Conservation (phyloP, 2,888 invertebrate species). For the Cheilosia soror region DNA sequence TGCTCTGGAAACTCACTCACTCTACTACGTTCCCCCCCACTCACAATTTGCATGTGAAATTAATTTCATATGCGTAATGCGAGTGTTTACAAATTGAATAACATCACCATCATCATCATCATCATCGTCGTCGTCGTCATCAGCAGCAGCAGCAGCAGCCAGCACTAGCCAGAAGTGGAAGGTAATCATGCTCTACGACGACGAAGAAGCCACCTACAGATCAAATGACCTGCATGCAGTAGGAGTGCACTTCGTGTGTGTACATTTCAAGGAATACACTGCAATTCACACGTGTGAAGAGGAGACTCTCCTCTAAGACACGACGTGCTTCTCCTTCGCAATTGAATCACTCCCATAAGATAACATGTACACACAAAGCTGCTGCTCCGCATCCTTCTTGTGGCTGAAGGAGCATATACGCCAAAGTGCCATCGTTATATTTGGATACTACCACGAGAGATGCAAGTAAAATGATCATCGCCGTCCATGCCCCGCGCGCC, state of each 20-base stretch:
- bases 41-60: slow-evolving; percentile 69
- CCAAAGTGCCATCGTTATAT: slow-evolving; percentile 56
- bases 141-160: not conserved
- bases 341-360: slow-evolving; percentile 53
- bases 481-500: not conserved
- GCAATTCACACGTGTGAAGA: slow-evolving; percentile 62
- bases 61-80: slow-evolving; percentile 75
- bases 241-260: slow-evolving; percentile 23
- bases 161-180: slow-evolving; percentile 5
- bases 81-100: slow-evolving; percentile 75
- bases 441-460: slow-evolving; percentile 26
- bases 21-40: not conserved
- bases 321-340: slow-evolving; percentile 21
- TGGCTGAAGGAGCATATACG: slow-evolving; percentile 20
- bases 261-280: slow-evolving; percentile 53
- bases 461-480: slow-evolving; percentile 9
- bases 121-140: not conserved
- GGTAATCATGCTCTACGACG: slow-evolving; percentile 3
- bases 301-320: slow-evolving; percentile 27
- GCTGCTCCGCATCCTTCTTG: not conserved
- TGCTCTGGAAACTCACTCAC: slow-evolving; percentile 16
- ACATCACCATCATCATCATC: slow-evolving; percentile 69
- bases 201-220: slow-evolving; percentile 22
- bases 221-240: slow-evolving; percentile 54
- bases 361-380: not conserved